Conservation (phyloP, 2,113 vertebrate species). For the Protobothrops flavoviridis region DNA sequence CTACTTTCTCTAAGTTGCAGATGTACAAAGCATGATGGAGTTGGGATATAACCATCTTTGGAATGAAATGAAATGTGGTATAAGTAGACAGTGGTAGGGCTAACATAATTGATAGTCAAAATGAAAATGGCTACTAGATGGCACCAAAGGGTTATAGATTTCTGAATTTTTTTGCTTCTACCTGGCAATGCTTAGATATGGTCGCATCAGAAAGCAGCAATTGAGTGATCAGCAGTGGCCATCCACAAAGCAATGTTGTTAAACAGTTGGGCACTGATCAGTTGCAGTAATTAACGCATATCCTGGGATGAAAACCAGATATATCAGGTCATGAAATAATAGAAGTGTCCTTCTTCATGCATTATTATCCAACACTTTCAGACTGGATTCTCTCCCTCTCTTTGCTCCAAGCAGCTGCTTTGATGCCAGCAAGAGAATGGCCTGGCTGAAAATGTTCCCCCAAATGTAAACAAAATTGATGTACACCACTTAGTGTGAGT, state of each 20-base stretch:
- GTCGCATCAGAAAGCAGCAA: not conserved
- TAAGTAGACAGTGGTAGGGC: not conserved
- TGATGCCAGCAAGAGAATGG: not conserved
- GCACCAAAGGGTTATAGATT: not conserved
- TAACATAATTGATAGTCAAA: not conserved
- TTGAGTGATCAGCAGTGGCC: not conserved
- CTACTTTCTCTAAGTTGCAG: not conserved
- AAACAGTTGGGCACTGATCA: not conserved
- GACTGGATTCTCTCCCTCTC: not conserved
- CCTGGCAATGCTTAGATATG: not conserved
- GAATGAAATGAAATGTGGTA: not conserved
- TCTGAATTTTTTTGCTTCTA: not conserved
- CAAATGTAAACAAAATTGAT: not conserved
- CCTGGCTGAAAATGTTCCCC: not conserved
- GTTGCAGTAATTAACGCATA: not conserved
- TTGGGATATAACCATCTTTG: not conserved
- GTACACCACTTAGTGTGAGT: not conserved
- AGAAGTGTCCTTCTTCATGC: not conserved
- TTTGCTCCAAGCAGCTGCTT: not conserved
- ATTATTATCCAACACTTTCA: not conserved
- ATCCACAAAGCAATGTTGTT: not conserved
- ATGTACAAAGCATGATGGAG: not conserved
- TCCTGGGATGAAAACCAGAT: not conserved
- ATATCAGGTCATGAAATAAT: not conserved
- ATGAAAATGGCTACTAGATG: not conserved